Percentiles rank a stretch among this genome's conserved stretches.
Evolutionary conservation across 2,797 vertebrate species (phyloP).

Genomic region (Varecia variegata): DNA sequence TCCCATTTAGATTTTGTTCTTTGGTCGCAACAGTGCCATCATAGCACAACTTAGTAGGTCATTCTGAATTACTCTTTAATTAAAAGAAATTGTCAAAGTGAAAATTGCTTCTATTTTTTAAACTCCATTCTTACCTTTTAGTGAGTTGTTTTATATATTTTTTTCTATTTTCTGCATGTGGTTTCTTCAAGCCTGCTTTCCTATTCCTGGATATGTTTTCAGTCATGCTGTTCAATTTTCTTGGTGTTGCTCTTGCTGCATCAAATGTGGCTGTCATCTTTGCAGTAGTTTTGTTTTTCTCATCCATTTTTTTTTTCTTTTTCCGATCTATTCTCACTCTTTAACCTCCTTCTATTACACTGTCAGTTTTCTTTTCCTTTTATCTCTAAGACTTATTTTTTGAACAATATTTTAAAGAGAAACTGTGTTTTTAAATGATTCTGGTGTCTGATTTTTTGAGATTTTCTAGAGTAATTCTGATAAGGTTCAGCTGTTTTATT

Average conservation of each 20-base stretch:
- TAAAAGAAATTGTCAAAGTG: not conserved
- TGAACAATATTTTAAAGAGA: not conserved
- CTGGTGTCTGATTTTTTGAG: not conserved
- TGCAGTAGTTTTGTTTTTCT: not conserved
- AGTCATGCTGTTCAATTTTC: not conserved
- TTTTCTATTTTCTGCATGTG: not conserved
- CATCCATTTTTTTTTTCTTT: not conserved
- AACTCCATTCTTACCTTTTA: not conserved
- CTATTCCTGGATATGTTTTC: not conserved
- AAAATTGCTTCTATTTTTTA: not conserved
- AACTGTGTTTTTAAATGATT: not conserved
- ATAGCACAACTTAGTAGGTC: not conserved
- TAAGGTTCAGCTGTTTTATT: not conserved
- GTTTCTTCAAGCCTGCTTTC: not conserved
- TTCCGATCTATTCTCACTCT: not conserved
- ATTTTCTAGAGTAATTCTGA: not conserved
- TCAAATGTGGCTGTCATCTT: not conserved
- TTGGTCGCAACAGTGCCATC: not conserved
- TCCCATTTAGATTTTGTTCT: not conserved
- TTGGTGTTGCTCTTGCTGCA: not conserved
- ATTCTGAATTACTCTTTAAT: not conserved
- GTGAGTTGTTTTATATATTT: not conserved
- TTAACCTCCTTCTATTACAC: not conserved
- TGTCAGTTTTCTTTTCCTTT: conserved; percentile 7
- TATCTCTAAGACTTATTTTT: not conserved